Evolutionary conservation across 2,888 invertebrate species (phyloP), one percentile per base, ranked within the genome.

Genomic region (Caenorhabditis sinica): DNA sequence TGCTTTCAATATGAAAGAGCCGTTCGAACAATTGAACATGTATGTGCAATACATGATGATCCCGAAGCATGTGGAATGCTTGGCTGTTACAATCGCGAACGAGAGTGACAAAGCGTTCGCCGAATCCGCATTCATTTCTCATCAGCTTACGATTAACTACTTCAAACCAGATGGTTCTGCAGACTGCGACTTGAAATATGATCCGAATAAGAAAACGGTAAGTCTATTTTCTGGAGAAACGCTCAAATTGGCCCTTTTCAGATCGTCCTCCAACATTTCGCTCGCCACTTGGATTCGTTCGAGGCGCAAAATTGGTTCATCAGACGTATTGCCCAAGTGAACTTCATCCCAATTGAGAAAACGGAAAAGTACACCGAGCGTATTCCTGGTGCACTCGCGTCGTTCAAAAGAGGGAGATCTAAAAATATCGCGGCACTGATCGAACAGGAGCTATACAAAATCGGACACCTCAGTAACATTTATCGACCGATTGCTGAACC

Each of bases 261-360:
- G 76, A 28, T 69, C 23, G 51, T 69, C 17, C 30, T 60, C 6
- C 25, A 28, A 15, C 17, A 68, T 11, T 66, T 76, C 49, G 68
- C 76, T 0, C 30, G 23, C 5, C 61, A 77, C 20, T 0, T 77
- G 20, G 2, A 11, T 0, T 45, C 30, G 1, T 60, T 23, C 30
- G 69, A 60, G 13, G 25, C 36, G 2, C 49, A 36, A 1, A 3
- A n/a, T 0, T 68, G 77, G 68, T 40, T 69, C n/a, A 17, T 69
- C 15, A 11, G 49, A 0, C 13, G 25, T 13, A 77, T 77, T 9
- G 13, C 20, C 25, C 28, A 23, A 8, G 15, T 20, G 5, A 69
- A 68, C 51, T 13, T 0, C 0, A n/a, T 76, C 6, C 20, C 30
- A 20, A 11, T 66, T 20, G 49, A 58, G 0, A 17, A 9, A 11